phyloP scores from a whole-genome alignment of 92 coral and sea anemone species.

The Diadumene lineata region DNA sequence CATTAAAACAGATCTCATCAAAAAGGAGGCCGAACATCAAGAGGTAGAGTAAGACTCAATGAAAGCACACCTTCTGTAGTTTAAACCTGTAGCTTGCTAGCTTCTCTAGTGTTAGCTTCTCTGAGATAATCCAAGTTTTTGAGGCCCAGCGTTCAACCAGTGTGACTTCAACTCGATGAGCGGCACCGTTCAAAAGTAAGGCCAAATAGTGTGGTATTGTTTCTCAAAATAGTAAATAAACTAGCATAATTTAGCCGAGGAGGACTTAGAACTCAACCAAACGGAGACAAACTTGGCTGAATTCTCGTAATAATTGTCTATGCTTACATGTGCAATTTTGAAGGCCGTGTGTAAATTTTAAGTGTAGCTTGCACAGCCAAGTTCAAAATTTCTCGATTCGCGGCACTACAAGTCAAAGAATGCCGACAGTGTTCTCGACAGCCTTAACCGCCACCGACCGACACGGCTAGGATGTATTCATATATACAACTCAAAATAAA shows the following conservation, averaged over 20 bases:
- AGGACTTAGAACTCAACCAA: slow-evolving; percentile 13
- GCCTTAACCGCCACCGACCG: slow-evolving; percentile 50
- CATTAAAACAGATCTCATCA: slow-evolving; percentile 95
- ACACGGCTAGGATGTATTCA: slow-evolving; percentile 13
- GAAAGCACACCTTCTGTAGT: slow-evolving; percentile 7
- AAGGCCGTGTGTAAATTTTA: slow-evolving; percentile 18
- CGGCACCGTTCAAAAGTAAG: slow-evolving; percentile 84
- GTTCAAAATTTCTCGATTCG: slow-evolving; percentile 88
- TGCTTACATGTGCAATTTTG: slow-evolving; percentile 27
- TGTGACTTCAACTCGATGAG: slow-evolving; percentile 45
- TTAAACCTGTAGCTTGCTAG: slow-evolving; percentile 16
- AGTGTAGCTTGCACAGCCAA: slow-evolving; percentile 37
- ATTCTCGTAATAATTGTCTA: neutral
- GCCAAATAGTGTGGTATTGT: slow-evolving; percentile 82
- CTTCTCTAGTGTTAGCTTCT: neutral
- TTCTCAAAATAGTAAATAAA: slow-evolving; percentile 95
- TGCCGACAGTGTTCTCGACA: slow-evolving; percentile 79
- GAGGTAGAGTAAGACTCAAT: slow-evolving; percentile 57
- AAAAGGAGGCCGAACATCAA: slow-evolving; percentile 96
- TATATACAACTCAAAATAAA: neutral
- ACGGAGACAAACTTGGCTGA: slow-evolving; percentile 10
- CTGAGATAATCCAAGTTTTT: slow-evolving; percentile 10
- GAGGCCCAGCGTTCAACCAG: slow-evolving; percentile 14
- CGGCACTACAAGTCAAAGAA: slow-evolving; percentile 87
- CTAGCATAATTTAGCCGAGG: slow-evolving; percentile 43